phyloP scores from a whole-genome alignment of 35 echinoderm and acorn worm species.

The Anneissia japonica region DNA sequence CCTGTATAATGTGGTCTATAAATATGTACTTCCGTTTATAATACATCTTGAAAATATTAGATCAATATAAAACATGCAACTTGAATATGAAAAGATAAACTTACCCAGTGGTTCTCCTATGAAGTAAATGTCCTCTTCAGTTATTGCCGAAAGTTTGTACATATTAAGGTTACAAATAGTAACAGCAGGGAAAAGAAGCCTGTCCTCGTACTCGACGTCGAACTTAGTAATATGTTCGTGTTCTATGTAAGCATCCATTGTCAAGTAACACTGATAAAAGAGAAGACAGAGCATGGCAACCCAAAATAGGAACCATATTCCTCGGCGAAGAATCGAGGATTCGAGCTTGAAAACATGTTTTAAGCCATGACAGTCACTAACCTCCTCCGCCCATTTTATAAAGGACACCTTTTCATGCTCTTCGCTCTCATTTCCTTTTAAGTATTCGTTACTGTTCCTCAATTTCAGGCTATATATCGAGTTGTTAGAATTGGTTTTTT shows the following conservation, averaged over 20 bases:
- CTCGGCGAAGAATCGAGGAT: not conserved
- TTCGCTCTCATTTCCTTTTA: not conserved
- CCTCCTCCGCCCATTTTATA: not conserved
- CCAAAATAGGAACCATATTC: not conserved
- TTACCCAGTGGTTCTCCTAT: not conserved
- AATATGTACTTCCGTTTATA: no score
- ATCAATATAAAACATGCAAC: no score
- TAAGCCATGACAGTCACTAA: not conserved
- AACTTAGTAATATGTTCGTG: not conserved
- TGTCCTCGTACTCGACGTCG: not conserved
- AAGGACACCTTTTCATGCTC: not conserved
- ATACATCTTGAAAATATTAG: no score
- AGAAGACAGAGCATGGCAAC: not conserved
- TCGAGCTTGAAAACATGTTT: not conserved
- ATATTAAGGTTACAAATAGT: not conserved
- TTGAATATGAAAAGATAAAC: no score
- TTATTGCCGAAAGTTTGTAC: not conserved
- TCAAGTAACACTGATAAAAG: not conserved
- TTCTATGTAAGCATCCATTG: constrained; percentile 1
- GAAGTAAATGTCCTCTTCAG: not conserved
- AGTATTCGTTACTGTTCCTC: not conserved
- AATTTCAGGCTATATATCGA: not conserved
- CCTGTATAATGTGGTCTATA: no score
- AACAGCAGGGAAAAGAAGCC: not conserved
- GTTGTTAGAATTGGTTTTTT: not conserved